phyloP scores from a whole-genome alignment of 2,888 invertebrate species.

The Diaprepes abbreviatus region DNA sequence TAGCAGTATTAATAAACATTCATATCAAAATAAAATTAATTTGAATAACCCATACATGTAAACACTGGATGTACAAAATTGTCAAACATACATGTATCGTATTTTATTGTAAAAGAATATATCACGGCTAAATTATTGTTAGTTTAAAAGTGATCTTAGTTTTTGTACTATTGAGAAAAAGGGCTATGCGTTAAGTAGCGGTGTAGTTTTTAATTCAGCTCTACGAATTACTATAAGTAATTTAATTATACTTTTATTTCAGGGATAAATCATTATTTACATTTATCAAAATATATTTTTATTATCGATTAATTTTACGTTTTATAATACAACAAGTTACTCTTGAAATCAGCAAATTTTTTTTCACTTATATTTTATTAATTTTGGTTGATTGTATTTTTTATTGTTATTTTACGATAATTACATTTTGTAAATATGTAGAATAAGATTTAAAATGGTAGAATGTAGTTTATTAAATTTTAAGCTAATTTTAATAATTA shows the following conservation, averaged over 20 bases:
- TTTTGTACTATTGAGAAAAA: conserved; percentile 9
- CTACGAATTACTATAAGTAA: not conserved
- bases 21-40: too few relatives aligned
- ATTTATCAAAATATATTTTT: not conserved
- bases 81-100: not conserved
- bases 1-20: too few relatives aligned
- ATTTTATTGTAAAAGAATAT: too few relatives aligned
- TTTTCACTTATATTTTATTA: not conserved
- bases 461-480: conserved; percentile 53
- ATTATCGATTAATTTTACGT: not conserved
- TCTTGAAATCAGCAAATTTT: not conserved
- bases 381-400: not conserved
- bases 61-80: not conserved
- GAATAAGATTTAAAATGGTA: conserved; percentile 55
- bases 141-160: conserved; percentile 17
- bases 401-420: conserved; percentile 18
- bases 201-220: not conserved
- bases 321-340: not conserved
- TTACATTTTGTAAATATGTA: conserved; percentile 61
- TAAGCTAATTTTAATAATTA: conserved; percentile 62
- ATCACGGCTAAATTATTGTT: not conserved
- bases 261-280: not conserved
- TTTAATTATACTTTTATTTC: conserved; percentile 12
- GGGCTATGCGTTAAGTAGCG: not conserved
- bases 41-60: too few relatives aligned